Evolutionary conservation across 2,113 vertebrate genomes (phyloP), one percentile per base, ranked within the genome.

Genomic region (Malurus cyaneus): DNA sequence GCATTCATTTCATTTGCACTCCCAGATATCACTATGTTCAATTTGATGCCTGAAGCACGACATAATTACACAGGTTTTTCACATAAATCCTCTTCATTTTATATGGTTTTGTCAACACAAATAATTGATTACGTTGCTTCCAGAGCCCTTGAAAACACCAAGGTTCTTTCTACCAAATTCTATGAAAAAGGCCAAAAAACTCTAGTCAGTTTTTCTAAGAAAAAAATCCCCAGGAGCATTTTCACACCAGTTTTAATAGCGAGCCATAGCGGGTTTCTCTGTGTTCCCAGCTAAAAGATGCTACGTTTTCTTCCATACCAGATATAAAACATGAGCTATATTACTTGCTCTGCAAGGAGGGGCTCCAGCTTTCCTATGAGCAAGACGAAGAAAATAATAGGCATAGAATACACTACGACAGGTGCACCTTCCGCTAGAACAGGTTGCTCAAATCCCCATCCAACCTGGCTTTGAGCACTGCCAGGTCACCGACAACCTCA

Each of bases 61-160:
- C 20, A 19, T 54, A 89, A 82, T 91, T 66, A 73, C 24, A 90
- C 7, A 44, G 57, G n/a, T 64, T 77, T 60, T 81, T 86, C 46
- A 49, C 49, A n/a, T 21, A 73, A 60, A 87, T 4, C 28, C 6
- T 42, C 50, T 62, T 92, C 20, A 47, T 50, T 76, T 77, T 80
- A 80, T 59, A 49, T 67, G 25, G 25, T 93, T 96, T 88, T 52
- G 17, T 71, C 92, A 80, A 42, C 62, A 19, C 8, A 64, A 64
- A 88, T 65, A 50, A 41, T 80, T 94, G 69, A 92, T 32, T 32
- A 86, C 25, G 42, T 24, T 69, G 14, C 17, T 80, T 86, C 13
- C 25, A 83, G 76, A 89, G n/a, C 14, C 20, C 15, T 73, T 21
- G 53, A 60, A 86, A 72, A 70, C 42, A 39, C 24, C 7, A 1